These are phyloP conservation scores for Anguilla anguilla DNA, from an alignment of 2,797 vertebrate species.

Conservation along the genomic window DNA sequence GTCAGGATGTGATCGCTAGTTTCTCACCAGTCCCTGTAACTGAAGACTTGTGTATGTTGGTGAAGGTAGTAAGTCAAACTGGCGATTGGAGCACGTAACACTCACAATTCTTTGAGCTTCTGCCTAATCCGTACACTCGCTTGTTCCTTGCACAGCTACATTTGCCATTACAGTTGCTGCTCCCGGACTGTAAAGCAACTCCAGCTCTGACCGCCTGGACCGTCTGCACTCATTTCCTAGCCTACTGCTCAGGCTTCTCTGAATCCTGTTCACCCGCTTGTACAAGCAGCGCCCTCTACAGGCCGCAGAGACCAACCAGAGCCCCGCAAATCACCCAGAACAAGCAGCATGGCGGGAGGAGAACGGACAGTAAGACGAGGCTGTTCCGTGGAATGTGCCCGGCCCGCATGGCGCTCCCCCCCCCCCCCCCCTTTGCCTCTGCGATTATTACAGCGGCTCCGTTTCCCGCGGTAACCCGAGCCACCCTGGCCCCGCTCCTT, in stretches of 20 bases:
- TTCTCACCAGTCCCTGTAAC: too few species aligned
- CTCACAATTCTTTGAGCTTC: not conserved
- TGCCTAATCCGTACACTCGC: not conserved
- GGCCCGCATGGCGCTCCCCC: not conserved
- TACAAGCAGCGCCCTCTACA: too few species aligned
- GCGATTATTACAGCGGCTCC: not conserved
- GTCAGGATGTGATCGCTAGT: too few species aligned
- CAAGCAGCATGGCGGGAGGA: not conserved
- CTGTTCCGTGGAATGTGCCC: not conserved
- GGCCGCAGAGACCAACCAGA: too few species aligned
- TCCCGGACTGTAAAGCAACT: not conserved
- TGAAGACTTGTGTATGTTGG: not conserved
- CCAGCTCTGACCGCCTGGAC: too few species aligned
- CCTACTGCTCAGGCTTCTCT: not conserved
- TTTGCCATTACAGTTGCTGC: not conserved
- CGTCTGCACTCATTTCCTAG: too few species aligned
- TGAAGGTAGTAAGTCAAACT: too few species aligned
- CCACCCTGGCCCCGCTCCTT: not conserved
- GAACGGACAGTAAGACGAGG: not conserved
- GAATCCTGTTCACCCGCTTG: not conserved
- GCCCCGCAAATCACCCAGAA: not conserved
- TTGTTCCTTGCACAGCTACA: not conserved
- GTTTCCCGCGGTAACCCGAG: slow-evolving; percentile 9
- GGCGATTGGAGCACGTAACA: too few species aligned
- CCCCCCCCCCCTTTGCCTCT: not conserved